Base-by-base conservation (phyloP, 2,113 vertebrate genomes). In the Grallaria varia region DNA sequence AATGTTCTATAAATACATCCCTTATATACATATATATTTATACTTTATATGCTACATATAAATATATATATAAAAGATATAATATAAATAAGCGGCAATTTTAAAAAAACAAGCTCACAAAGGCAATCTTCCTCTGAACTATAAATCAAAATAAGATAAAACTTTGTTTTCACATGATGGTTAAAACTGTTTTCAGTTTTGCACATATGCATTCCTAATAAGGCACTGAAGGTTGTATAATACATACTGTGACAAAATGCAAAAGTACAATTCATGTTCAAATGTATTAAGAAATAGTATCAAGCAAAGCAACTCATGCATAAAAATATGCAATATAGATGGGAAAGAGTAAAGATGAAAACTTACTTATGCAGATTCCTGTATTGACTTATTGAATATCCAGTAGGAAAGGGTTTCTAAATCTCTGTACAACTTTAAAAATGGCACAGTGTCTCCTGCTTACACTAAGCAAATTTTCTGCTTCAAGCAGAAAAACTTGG, bases 301-400 rank as follows among this genome's bases (percentile, higher is more conserved):
- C 79, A 86, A 87, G 77, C 79, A 64, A 92, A 96, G 89, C 23
- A 89, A 63, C 8, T 31, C 55, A 93, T 73, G 87, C 35, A 78
- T 59, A 96, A 95, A 92, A 74, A 94, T 49, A 90, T 33, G 74
- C 71, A 88, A 94, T 35, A 85, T 37, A 97, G 76, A 91, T 83
- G 74, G 66, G 40, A 64, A 31, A 62, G 45, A 86, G 20, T 72
- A 72, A 74, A 95, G 84, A 73, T 62, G 67, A 87, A 93, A 89
- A 96, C 40, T 81, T 72, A 92, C 39, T 92, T 89, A 96, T 62
- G 44, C 39, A 96, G 78, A 17, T 87, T 94, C 50, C 79, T 60
- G 37, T 84, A 84, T 71, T 94, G 78, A 89, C 23, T 91, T 76
- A 94, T 3, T 93, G 72, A 25, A 66, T 62, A 64, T 59, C n/a